Evolutionary conservation across 1,140 invertebrate species (phyloP).

Genomic region (Thereuonema tuberculata): DNA sequence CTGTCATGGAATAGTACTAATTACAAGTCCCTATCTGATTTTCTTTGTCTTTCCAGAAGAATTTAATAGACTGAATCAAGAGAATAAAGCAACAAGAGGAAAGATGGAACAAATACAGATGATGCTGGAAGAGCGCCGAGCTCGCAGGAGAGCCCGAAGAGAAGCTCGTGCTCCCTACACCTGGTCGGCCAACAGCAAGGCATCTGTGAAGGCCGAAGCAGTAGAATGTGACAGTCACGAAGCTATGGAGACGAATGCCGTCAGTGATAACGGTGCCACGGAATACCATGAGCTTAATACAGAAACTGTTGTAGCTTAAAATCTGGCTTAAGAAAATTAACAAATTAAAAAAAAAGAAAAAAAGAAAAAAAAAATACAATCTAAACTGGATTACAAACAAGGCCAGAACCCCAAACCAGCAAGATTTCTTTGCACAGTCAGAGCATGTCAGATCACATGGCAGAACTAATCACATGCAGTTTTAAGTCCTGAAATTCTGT

Average conservation of each 20-base stretch:
- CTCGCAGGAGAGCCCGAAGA: slow-evolving; percentile 60
- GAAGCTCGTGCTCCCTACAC: slow-evolving; percentile 52
- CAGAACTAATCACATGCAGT: too few species aligned
- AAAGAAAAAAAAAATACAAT: too few species aligned
- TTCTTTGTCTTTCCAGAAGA: slow-evolving; percentile 11
- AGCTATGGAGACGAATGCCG: too few species aligned
- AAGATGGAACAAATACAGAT: slow-evolving; percentile 71
- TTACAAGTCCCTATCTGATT: too few species aligned
- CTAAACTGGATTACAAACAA: too few species aligned
- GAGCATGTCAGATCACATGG: too few species aligned
- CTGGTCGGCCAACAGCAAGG: slow-evolving; percentile 15
- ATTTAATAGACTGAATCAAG: slow-evolving; percentile 28
- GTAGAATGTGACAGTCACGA: neutral
- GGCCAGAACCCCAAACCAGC: too few species aligned
- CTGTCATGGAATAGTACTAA: too few species aligned
- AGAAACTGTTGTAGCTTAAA: slow-evolving; percentile 4
- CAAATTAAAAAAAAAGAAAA: too few species aligned
- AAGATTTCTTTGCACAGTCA: too few species aligned
- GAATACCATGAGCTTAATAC: neutral
- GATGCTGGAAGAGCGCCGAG: slow-evolving; percentile 74
- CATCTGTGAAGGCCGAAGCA: neutral
- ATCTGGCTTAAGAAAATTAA: too few species aligned
- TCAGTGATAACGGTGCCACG: neutral
- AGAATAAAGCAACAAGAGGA: slow-evolving; percentile 62
- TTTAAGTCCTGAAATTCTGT: too few species aligned